A percentile compares a stretch with the other conserved stretches of the same genome.
phyloP scores from a whole-genome alignment of 1,140 invertebrate species.

The Hylaeus volcanicus region DNA sequence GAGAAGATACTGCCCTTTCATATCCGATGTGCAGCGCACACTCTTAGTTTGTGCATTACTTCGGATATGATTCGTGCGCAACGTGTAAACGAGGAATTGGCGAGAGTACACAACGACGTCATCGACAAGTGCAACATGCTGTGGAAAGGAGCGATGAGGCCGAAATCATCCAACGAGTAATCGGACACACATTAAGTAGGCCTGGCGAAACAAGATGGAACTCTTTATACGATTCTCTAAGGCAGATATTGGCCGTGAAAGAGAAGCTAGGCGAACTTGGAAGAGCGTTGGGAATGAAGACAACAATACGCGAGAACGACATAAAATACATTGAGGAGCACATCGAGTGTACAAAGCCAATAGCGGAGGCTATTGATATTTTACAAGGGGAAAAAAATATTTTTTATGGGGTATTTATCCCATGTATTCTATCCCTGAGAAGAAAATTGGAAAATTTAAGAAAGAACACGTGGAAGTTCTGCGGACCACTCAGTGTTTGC shows the following conservation, averaged over 20 bases:
- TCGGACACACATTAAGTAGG: background rate
- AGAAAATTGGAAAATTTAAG: background rate
- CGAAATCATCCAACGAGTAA: background rate
- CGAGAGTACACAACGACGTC: background rate
- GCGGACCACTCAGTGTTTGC: background rate
- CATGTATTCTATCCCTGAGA: background rate
- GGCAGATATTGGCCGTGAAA: background rate
- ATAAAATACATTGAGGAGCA: slow-evolving; percentile 18
- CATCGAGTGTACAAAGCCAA: background rate
- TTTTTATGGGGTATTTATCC: background rate
- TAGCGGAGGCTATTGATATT: slow-evolving; percentile 10
- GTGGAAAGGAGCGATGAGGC: background rate
- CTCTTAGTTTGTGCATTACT: background rate
- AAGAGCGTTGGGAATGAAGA: background rate
- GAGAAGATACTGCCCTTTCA: background rate
- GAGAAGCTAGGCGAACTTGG: background rate
- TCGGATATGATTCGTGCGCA: background rate
- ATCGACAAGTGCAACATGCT: background rate
- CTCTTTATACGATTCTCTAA: background rate
- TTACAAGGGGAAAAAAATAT: slow-evolving; percentile 12
- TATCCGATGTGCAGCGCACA: background rate
- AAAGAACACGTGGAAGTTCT: background rate
- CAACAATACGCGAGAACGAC: background rate
- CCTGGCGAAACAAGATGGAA: background rate
- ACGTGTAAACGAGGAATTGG: background rate